Conservation (phyloP, 2,797 vertebrate species). For the Cygnus olor region DNA sequence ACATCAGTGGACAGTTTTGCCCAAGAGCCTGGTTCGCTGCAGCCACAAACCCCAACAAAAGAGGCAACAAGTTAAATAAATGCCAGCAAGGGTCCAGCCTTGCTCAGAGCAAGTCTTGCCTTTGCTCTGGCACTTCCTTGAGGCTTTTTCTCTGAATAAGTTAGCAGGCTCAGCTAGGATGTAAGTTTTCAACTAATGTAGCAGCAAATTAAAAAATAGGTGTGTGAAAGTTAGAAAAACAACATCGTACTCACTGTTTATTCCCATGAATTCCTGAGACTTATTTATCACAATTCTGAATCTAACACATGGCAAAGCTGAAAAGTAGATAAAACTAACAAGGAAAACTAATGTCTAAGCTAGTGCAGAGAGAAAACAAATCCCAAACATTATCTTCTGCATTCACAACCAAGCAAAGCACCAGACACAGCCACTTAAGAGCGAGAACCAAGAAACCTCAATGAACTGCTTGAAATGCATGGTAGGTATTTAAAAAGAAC, state of each 20-base stretch:
- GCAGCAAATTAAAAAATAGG: neutral
- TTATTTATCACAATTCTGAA: neutral
- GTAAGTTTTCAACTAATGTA: neutral
- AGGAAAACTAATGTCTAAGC: neutral
- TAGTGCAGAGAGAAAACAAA: neutral
- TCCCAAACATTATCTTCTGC: neutral
- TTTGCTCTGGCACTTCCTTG: conserved; percentile 10
- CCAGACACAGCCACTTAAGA: neutral
- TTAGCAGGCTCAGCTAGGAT: neutral
- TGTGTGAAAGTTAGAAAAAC: neutral
- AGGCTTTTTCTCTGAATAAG: neutral
- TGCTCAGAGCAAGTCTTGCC: neutral
- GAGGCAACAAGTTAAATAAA: conserved; percentile 5
- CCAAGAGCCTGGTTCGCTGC: neutral
- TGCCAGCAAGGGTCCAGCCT: conserved; percentile 3
- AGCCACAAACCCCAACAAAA: neutral
- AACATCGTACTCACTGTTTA: neutral
- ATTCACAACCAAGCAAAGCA: neutral
- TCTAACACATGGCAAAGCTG: neutral
- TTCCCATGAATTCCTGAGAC: neutral
- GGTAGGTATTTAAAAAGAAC: neutral
- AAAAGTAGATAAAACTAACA: neutral
- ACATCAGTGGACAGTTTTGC: neutral
- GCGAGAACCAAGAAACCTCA: neutral
- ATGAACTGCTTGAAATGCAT: neutral